These are phyloP conservation scores for Gryllus longicercus DNA, from an alignment of 2,888 invertebrate species.

Conservation along the genomic window DNA sequence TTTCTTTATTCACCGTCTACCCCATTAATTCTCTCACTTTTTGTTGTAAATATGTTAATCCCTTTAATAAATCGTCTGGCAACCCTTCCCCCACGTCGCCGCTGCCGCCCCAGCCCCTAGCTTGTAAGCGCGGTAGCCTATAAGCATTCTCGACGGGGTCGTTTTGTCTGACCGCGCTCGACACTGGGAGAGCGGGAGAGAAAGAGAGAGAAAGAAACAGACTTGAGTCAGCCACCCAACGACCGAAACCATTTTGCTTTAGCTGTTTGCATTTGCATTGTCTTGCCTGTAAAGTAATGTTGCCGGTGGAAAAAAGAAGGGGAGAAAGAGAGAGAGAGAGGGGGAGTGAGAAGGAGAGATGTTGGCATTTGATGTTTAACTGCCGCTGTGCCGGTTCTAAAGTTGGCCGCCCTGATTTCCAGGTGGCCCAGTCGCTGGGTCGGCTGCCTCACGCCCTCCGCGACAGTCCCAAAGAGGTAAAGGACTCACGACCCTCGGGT, in stretches of 20 bases:
- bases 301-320: neutral
- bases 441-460: constrained; percentile 17
- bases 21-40: no score
- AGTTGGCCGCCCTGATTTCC: constrained; percentile 17
- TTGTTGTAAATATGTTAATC: no score
- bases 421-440: constrained; percentile 17
- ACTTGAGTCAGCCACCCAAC: constrained; percentile 11
- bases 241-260: constrained; percentile 1
- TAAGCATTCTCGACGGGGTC: no score
- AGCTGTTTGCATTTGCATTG: neutral
- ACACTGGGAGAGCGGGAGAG: neutral
- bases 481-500: neutral
- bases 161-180: no score
- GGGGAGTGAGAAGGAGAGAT: neutral
- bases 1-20: no score
- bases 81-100: no score
- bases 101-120: no score
- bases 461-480: constrained; percentile 17
- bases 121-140: no score
- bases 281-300: constrained; percentile 17
- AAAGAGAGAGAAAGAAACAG: neutral
- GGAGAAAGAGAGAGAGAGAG: neutral
- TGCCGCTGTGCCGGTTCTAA: constrained; percentile 10
- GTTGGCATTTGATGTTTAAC: neutral
- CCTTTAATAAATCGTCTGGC: no score